Conservation (phyloP, 2,888 invertebrate genomes). For the Sarcophaga caerulescens region DNA sequence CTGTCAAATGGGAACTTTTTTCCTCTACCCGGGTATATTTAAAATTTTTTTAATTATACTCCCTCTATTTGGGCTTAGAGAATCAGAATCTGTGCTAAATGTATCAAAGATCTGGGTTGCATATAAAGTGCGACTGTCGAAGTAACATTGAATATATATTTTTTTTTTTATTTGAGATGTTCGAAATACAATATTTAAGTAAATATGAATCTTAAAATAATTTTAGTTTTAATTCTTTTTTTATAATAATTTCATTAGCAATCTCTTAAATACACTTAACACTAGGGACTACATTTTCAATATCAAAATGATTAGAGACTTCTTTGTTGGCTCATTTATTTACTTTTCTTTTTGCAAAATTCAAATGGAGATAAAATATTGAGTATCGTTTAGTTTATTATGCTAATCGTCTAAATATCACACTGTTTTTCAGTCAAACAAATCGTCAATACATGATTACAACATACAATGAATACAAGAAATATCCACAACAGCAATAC, state of each 20-base stretch:
- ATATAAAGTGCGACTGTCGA: too few species aligned
- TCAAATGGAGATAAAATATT: not conserved
- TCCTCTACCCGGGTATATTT: too few species aligned
- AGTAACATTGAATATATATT: too few species aligned
- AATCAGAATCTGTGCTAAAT: too few species aligned
- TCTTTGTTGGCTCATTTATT: conserved; percentile 18
- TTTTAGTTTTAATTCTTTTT: not conserved
- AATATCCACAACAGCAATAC: conserved; percentile 6
- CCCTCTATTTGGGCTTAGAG: too few species aligned
- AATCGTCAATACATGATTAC: conserved; percentile 23
- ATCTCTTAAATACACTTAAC: not conserved
- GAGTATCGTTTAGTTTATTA: not conserved
- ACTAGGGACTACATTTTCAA: conserved; percentile 20
- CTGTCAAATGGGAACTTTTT: too few species aligned
- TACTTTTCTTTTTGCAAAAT: conserved; percentile 27
- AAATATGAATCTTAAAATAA: too few species aligned
- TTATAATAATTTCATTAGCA: not conserved
- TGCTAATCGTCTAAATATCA: conserved; percentile 11
- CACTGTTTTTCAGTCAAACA: conserved; percentile 9
- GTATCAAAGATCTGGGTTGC: too few species aligned
- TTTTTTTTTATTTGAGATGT: too few species aligned
- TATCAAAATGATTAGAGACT: conserved; percentile 46
- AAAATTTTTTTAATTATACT: too few species aligned
- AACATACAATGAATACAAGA: conserved; percentile 16
- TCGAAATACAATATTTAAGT: too few species aligned